Conservation (phyloP, 2,888 invertebrate species). For the Chaetogeoica ovagalla region DNA sequence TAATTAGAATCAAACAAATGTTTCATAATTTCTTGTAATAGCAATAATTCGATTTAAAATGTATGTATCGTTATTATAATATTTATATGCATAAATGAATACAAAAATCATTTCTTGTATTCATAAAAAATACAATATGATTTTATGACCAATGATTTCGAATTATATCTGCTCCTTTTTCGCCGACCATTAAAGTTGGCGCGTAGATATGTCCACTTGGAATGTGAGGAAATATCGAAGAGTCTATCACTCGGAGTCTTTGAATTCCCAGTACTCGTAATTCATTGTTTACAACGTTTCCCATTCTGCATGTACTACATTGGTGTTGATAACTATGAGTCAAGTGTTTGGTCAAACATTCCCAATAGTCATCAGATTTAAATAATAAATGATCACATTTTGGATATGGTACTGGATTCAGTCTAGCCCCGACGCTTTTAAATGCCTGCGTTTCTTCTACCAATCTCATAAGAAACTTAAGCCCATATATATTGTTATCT, state of each 20-base stretch:
- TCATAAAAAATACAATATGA: background rate
- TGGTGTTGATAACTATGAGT: conserved; percentile 70
- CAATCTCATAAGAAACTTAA: conserved; percentile 55
- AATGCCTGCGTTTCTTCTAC: conserved; percentile 55
- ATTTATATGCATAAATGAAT: background rate
- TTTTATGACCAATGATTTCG: conserved; percentile 54
- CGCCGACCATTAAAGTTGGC: conserved; percentile 62
- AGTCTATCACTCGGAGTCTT: conserved; percentile 64
- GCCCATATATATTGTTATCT: conserved; percentile 55
- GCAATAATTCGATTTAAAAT: no score
- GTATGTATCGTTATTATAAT: no score
- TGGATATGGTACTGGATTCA: conserved; percentile 64
- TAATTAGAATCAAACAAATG: no score
- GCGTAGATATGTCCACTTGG: conserved; percentile 66
- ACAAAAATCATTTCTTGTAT: background rate
- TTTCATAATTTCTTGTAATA: no score
- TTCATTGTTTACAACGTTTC: conserved; percentile 64
- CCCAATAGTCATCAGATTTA: conserved; percentile 69
- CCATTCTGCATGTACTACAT: conserved; percentile 74
- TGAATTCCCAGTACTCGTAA: conserved; percentile 64
- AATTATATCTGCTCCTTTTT: conserved; percentile 60
- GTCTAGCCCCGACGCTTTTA: conserved; percentile 57
- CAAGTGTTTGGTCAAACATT: conserved; percentile 66
- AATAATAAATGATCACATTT: conserved; percentile 64
- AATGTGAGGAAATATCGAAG: conserved; percentile 64